Percentiles rank a stretch among this genome's conserved stretches.
Conservation (phyloP, 2,113 vertebrate genomes). For the Anser brachyrhynchus region DNA sequence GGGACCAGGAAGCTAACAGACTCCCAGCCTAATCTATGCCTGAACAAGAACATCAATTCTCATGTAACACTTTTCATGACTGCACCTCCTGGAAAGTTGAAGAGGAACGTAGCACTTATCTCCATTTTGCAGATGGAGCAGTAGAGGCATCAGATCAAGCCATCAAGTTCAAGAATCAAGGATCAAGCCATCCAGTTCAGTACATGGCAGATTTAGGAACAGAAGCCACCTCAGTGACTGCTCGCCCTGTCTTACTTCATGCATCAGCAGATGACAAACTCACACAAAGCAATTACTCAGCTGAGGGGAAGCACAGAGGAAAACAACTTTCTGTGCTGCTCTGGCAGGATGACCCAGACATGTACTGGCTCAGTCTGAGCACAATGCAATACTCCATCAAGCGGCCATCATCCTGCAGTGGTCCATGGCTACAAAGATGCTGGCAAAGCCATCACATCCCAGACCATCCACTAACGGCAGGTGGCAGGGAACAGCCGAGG, state of each 20-base stretch:
- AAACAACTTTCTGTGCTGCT: background rate
- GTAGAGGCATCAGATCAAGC: background rate
- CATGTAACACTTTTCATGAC: background rate
- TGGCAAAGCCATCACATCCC: background rate
- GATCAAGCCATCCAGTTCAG: background rate
- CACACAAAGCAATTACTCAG: background rate
- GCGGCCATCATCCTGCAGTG: background rate
- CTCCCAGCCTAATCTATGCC: background rate
- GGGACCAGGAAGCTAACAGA: background rate
- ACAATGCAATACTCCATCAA: fast-evolving
- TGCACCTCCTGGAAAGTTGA: background rate
- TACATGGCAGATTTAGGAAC: background rate
- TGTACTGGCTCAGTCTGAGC: background rate
- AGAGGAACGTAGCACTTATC: background rate
- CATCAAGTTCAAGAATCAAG: background rate
- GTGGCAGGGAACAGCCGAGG: background rate
- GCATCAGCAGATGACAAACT: background rate
- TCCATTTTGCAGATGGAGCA: background rate
- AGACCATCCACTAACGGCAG: background rate
- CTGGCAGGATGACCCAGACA: background rate
- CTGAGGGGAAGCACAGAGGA: background rate
- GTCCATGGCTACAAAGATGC: background rate
- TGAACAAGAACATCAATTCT: background rate
- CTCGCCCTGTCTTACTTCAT: background rate
- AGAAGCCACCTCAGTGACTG: background rate